Evolutionary conservation across 2,888 invertebrate species (phyloP).

Genomic region (Psylliodes chrysocephalus): DNA sequence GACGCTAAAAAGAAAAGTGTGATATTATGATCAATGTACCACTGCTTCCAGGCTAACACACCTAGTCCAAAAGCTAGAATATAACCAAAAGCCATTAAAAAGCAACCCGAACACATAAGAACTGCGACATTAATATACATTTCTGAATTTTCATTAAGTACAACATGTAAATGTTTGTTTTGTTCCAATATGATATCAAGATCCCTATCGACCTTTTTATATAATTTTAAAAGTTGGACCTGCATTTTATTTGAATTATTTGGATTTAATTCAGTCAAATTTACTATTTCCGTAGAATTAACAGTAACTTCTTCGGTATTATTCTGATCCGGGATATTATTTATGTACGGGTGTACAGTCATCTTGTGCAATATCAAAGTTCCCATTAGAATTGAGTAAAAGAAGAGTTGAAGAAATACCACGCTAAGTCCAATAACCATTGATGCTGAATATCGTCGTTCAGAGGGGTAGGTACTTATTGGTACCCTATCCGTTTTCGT

Average conservation of each 20-base stretch:
- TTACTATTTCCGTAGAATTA: background rate
- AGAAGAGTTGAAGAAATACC: constrained; percentile 71
- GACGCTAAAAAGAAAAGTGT: constrained; percentile 71
- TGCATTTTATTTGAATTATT: background rate
- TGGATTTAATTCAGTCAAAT: background rate
- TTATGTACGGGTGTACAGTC: constrained; percentile 21
- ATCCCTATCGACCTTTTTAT: constrained; percentile 40
- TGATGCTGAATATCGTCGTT: constrained; percentile 74
- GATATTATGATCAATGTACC: constrained; percentile 76
- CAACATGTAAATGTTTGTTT: constrained; percentile 37
- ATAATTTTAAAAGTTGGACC: background rate
- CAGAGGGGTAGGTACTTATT: constrained; percentile 72
- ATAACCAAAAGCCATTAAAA: constrained; percentile 67
- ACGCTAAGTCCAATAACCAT: constrained; percentile 74
- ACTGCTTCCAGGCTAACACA: constrained; percentile 71
- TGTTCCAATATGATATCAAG: background rate
- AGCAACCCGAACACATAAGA: constrained; percentile 64
- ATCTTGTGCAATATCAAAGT: constrained; percentile 63
- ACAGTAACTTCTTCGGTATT: background rate
- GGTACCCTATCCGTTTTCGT: constrained; percentile 72
- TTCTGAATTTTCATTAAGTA: constrained; percentile 13
- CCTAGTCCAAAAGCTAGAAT: constrained; percentile 68
- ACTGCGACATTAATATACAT: constrained; percentile 49
- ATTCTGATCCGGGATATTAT: background rate
- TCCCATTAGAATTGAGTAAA: constrained; percentile 69